Evolutionary conservation across 2,797 vertebrate genomes (phyloP).

Genomic region (Salmo trutta): DNA sequence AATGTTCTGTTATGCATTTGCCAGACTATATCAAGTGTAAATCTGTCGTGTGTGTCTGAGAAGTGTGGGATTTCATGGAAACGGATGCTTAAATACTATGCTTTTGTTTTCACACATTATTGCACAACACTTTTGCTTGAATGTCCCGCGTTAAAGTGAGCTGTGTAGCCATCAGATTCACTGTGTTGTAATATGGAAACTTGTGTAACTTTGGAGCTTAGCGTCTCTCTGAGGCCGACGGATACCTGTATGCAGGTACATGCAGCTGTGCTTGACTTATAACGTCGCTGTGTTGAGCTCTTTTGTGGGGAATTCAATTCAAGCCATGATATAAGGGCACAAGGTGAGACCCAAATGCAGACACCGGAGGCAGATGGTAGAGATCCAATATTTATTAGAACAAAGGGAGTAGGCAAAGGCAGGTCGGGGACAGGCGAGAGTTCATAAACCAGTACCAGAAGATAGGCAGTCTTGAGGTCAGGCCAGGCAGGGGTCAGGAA

Average conservation of each 20-base stretch:
- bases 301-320: conserved; percentile 4
- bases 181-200: neutral
- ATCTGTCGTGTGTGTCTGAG: conserved; percentile 30
- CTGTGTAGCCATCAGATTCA: neutral
- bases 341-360: too few species aligned
- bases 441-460: too few species aligned
- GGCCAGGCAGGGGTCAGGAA: too few species aligned
- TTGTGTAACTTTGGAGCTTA: conserved; percentile 46
- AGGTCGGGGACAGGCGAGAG: too few species aligned
- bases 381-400: too few species aligned
- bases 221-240: conserved; percentile 38
- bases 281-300: conserved; percentile 55
- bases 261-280: conserved; percentile 53
- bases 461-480: too few species aligned
- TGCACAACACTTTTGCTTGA: conserved; percentile 30
- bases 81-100: conserved; percentile 22
- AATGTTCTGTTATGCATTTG: conserved; percentile 13
- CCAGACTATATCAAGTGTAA: conserved; percentile 34
- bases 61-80: conserved; percentile 19
- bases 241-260: conserved; percentile 45
- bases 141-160: neutral
- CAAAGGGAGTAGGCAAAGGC: too few species aligned
- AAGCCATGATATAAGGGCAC: neutral
- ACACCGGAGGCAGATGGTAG: too few species aligned
- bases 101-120: conserved; percentile 9